These are phyloP conservation scores for Sandelia bainsii DNA, from an alignment of 2,797 vertebrate species.

Conservation along the genomic window DNA sequence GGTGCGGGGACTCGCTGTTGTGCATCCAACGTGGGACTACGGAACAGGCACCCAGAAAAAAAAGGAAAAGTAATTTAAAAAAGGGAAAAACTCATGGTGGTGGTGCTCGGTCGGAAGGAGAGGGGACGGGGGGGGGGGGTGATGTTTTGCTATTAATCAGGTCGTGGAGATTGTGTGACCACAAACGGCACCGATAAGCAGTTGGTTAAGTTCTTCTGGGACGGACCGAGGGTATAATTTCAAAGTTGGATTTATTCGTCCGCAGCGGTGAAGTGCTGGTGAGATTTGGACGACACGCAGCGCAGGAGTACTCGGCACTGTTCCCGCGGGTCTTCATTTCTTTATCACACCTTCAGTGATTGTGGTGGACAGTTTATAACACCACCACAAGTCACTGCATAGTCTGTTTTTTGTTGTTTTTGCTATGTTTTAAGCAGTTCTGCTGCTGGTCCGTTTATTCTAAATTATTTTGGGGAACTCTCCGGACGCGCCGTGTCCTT, in stretches of 20 bases:
- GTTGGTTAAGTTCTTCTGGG: slow-evolving; percentile 35
- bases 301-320: slow-evolving; percentile 39
- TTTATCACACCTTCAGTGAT: background rate
- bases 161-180: slow-evolving; percentile 68
- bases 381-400: background rate
- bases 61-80: slow-evolving; percentile 76
- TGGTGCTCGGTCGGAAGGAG: slow-evolving; percentile 61
- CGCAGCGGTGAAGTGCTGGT: slow-evolving; percentile 51
- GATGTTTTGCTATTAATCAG: slow-evolving; percentile 73
- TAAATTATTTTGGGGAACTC: slow-evolving; percentile 30
- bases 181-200: slow-evolving; percentile 72
- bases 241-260: slow-evolving; percentile 73
- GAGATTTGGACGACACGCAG: slow-evolving; percentile 49
- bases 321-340: slow-evolving; percentile 38
- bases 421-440: slow-evolving; percentile 9
- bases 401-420: too few relatives aligned
- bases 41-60: slow-evolving; percentile 64
- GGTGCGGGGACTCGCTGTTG: slow-evolving; percentile 71
- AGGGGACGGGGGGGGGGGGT: slow-evolving; percentile 46
- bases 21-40: slow-evolving; percentile 90
- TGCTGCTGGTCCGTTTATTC: too few relatives aligned
- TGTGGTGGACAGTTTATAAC: slow-evolving; percentile 7
- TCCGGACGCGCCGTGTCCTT: slow-evolving; percentile 27
- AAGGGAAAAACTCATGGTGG: slow-evolving; percentile 78
- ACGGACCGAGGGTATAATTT: slow-evolving; percentile 32